A percentile compares a stretch with the other conserved stretches of the same genome.
These are phyloP conservation scores for Etheostoma perlongum DNA, from an alignment of 2,797 vertebrate species.

Conservation along the genomic window DNA sequence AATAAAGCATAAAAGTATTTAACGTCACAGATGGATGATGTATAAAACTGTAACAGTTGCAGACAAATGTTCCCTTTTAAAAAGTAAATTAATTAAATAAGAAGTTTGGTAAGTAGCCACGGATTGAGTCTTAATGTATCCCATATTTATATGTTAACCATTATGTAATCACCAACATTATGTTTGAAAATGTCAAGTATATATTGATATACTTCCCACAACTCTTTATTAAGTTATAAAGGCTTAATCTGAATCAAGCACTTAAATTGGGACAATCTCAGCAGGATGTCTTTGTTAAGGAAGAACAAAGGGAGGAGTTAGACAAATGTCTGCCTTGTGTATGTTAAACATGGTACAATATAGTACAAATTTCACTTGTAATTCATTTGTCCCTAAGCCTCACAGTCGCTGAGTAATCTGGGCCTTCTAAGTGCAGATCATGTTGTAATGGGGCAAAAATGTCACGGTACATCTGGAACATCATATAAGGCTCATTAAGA, in stretches of 20 bases:
- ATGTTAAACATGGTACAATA: constrained; percentile 20
- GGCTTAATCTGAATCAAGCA: constrained; percentile 22
- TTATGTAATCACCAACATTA: background rate
- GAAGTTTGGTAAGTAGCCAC: background rate
- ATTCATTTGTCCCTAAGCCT: constrained; percentile 18
- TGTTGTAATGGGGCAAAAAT: constrained; percentile 25
- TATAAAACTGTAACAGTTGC: constrained; percentile 44
- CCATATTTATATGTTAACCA: constrained; percentile 2
- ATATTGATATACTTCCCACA: constrained; percentile 7
- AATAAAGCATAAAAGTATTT: constrained; percentile 20
- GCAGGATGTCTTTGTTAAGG: constrained; percentile 19
- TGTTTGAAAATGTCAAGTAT: constrained; percentile 23
- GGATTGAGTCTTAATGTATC: background rate
- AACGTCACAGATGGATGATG: constrained; percentile 36
- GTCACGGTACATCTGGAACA: constrained; percentile 51
- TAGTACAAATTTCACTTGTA: constrained; percentile 28
- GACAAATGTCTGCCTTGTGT: constrained; percentile 24
- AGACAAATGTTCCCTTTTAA: background rate
- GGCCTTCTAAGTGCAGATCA: constrained; percentile 5
- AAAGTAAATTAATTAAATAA: constrained; percentile 19
- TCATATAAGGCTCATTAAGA: constrained; percentile 61
- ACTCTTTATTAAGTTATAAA: constrained; percentile 5
- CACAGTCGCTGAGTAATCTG: constrained; percentile 6
- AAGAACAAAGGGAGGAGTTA: constrained; percentile 37
- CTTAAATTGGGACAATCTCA: constrained; percentile 25